Conservation (phyloP, 2,888 invertebrate genomes). For the Myopa testacea region DNA sequence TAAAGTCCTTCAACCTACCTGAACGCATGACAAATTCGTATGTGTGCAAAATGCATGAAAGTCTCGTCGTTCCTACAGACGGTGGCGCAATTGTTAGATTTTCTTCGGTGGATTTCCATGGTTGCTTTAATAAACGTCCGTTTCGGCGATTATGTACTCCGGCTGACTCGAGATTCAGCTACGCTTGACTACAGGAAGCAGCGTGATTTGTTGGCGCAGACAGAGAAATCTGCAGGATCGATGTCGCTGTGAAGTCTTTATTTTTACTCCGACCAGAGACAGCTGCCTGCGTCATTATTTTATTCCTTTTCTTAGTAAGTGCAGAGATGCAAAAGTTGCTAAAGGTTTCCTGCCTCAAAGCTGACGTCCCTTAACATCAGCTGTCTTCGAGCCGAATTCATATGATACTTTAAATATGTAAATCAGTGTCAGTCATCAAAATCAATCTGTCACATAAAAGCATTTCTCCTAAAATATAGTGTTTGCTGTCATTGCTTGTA, state of each 20-base stretch:
- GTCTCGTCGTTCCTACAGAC: background rate
- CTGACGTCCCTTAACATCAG: too few species aligned
- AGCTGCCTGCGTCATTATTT: too few species aligned
- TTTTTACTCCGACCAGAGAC: too few species aligned
- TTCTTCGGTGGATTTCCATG: background rate
- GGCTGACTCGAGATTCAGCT: background rate
- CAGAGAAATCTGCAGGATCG: background rate
- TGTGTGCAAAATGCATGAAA: slow-evolving; percentile 17
- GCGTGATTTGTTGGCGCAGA: background rate
- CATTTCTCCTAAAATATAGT: too few species aligned
- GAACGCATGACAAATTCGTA: background rate
- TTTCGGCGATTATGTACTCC: background rate
- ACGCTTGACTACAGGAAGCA: background rate
- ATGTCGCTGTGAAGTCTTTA: too few species aligned
- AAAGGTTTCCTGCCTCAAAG: too few species aligned
- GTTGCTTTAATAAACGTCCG: background rate
- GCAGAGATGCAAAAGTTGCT: too few species aligned
- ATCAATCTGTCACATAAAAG: too few species aligned
- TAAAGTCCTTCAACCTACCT: background rate
- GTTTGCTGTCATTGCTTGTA: background rate
- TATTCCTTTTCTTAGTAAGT: too few species aligned
- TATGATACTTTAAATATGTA: too few species aligned
- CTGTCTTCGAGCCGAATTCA: too few species aligned
- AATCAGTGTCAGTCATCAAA: too few species aligned
- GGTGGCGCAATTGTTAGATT: background rate